A percentile compares a stretch with the other conserved stretches of the same genome.
These are phyloP conservation scores for Bostrychus sinensis DNA, from an alignment of 2,113 vertebrate species.

Conservation along the genomic window DNA sequence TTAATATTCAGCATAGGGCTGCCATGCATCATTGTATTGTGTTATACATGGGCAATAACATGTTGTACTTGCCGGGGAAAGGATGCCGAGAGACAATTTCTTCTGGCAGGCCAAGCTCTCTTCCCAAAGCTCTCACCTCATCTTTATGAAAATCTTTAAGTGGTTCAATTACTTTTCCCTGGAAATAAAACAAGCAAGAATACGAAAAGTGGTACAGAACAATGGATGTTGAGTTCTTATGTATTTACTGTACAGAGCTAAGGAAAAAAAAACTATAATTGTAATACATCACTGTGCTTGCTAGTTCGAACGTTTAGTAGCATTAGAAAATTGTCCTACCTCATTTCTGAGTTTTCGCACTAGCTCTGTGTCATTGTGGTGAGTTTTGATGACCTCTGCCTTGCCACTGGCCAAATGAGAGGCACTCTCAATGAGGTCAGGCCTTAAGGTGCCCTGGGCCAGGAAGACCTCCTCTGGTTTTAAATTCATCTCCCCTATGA, in stretches of 20 bases:
- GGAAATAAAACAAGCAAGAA: conserved; percentile 9
- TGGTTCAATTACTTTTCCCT: conserved; percentile 98
- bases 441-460: conserved; percentile 95
- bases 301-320: background rate
- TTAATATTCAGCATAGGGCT: background rate
- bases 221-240: background rate
- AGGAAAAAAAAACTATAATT: too few relatives aligned
- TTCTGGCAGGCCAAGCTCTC: conserved; percentile 95
- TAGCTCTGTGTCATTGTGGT: conserved; percentile 98
- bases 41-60: background rate
- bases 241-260: background rate
- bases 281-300: too few relatives aligned
- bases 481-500: conserved; percentile 97
- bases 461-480: conserved; percentile 96
- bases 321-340: conserved; percentile 69
- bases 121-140: conserved; percentile 92
- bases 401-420: conserved; percentile 93
- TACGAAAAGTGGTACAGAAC: conserved; percentile 3
- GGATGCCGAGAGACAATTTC: conserved; percentile 95
- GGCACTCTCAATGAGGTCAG: conserved; percentile 97
- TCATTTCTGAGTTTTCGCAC: conserved; percentile 96
- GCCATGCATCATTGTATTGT: background rate
- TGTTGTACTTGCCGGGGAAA: conserved; percentile 87
- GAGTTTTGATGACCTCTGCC: conserved; percentile 97
- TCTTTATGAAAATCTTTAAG: conserved; percentile 99